Conservation (phyloP, 2,888 invertebrate genomes). For the Apamea sordens region DNA sequence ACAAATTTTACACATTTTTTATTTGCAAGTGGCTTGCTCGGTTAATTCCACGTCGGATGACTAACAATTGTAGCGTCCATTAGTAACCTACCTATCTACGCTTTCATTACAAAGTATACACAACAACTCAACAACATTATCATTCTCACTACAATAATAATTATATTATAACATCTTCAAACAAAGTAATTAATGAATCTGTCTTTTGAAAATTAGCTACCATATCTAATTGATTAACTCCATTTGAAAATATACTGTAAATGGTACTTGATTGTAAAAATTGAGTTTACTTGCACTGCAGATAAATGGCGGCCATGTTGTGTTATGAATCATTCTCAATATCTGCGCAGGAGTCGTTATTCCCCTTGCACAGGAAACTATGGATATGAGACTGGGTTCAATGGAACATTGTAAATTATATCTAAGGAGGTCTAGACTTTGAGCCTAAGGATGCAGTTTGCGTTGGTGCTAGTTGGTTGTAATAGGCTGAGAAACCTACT, state of each 20-base stretch:
- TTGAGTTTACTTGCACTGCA: conserved; percentile 37
- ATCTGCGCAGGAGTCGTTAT: conserved; percentile 65
- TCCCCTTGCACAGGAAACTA: conserved; percentile 70
- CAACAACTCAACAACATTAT: conserved; percentile 1
- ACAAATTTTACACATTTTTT: conserved; percentile 32
- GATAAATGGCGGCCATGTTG: conserved; percentile 62
- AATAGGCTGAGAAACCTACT: background rate
- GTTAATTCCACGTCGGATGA: conserved; percentile 52
- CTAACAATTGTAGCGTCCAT: conserved; percentile 44
- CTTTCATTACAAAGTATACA: conserved; percentile 8
- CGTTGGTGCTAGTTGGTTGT: conserved; percentile 10
- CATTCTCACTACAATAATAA: background rate
- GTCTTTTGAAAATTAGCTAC: background rate
- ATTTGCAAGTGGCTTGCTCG: conserved; percentile 33
- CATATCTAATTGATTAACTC: conserved; percentile 14
- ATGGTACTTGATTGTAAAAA: conserved; percentile 36
- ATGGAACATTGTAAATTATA: conserved; percentile 48
- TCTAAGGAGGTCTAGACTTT: conserved; percentile 48
- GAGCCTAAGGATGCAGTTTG: conserved; percentile 20
- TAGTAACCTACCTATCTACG: conserved; percentile 48
- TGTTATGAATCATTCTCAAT: conserved; percentile 66
- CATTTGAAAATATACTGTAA: conserved; percentile 27
- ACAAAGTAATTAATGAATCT: background rate
- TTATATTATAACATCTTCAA: background rate
- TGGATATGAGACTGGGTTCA: conserved; percentile 58